A percentile compares a stretch with the other conserved stretches of the same genome.
Evolutionary conservation across 2,113 vertebrate species (phyloP).

Genomic region (Pteropus alecto): DNA sequence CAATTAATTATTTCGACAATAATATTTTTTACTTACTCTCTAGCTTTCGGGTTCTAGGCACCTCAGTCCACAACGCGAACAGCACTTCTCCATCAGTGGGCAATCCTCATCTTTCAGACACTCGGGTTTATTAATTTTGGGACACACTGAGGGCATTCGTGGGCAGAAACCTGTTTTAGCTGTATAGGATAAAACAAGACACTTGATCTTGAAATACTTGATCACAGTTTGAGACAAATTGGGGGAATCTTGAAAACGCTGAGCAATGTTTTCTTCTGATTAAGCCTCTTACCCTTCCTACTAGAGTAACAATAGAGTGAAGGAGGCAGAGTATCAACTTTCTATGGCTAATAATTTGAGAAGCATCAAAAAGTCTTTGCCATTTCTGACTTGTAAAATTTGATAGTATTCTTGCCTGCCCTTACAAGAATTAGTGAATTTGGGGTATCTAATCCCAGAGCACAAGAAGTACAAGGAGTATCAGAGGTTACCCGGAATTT

Average conservation of each 20-base stretch:
- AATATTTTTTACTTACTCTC: not conserved
- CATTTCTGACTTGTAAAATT: not conserved
- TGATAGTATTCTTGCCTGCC: not conserved
- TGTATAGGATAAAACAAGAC: constrained; percentile 38
- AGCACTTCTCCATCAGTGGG: constrained; percentile 20
- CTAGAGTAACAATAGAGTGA: not conserved
- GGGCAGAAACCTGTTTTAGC: constrained; percentile 63
- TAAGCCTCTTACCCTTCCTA: not conserved
- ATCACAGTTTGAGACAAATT: not conserved
- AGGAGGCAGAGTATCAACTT: not conserved
- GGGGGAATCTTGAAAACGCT: not conserved
- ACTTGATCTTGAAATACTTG: constrained; percentile 1
- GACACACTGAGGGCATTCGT: fast-evolving
- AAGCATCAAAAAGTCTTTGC: not conserved
- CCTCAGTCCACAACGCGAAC: constrained; percentile 49
- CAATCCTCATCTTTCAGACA: constrained; percentile 53
- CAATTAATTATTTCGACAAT: not conserved
- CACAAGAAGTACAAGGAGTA: not conserved
- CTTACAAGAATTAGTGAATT: not conserved
- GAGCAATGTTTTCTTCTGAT: not conserved
- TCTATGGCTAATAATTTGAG: not conserved
- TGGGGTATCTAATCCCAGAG: not conserved
- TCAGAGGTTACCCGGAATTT: not conserved
- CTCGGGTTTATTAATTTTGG: not conserved
- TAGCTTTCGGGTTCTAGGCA: not conserved